Evolutionary conservation across 2,797 vertebrate genomes (phyloP), one percentile per base, ranked within the genome.

Genomic region (Argya squamiceps): DNA sequence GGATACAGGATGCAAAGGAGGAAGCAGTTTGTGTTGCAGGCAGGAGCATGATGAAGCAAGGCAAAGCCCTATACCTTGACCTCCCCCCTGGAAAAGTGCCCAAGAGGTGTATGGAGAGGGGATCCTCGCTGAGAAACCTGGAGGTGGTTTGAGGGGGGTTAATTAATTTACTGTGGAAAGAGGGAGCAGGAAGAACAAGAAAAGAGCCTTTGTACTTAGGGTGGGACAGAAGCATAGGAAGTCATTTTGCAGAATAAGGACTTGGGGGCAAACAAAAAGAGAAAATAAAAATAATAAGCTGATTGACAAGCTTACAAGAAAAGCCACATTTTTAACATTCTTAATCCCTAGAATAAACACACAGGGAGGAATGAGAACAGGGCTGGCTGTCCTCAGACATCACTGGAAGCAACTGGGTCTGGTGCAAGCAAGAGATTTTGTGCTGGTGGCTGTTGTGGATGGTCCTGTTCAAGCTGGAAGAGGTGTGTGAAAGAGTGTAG

Each of bases 121-220:
- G 56, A 91, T 77, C 29, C 47, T 89, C 47, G 8, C 78, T 50
- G 71, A 93, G 71, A 93, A 87, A 87, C 34, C 44, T 83, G 69
- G 59, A 80, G 50, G 78, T 83, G 81, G 64, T 78, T 89, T 50
- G 26, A 22, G 69, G 58, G 78, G 77, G 49, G 73, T 80, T 82
- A 95, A 95, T 96, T 96, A 95, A 85, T 92, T 91, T 93, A 83
- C 82, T 84, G 79, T 75, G 89, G 73, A 96, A 96, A 93, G 86
- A 92, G 93, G 65, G 55, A 96, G 85, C 69, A 91, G 65, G 76
- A 96, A 95, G 83, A 95, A 77, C 79, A 96, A 95, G 89, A 92
- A 93, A 95, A 88, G 91, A 84, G 82, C 79, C 91, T 93, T 96
- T 96, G 94, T 95, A 94, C 70, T 88, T 65, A 43, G 89, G 82